A percentile compares a stretch with the other conserved stretches of the same genome.
These are phyloP conservation scores for Gila robusta DNA, from an alignment of 2,797 vertebrate genomes.

Conservation along the genomic window DNA sequence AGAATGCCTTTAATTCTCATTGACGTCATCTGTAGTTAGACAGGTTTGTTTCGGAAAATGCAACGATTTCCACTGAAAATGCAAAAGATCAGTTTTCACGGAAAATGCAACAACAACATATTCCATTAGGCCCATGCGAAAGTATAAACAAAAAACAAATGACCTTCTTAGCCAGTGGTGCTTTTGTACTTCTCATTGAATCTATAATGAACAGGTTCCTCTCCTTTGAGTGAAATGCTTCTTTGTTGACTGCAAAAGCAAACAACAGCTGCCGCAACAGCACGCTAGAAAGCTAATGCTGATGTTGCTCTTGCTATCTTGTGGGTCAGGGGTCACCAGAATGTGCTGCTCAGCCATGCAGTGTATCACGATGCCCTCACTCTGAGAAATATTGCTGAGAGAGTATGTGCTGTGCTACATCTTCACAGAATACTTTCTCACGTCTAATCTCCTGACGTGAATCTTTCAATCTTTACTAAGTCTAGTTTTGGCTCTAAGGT, in stretches of 20 bases:
- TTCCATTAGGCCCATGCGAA: neutral
- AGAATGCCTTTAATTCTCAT: neutral
- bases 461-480: constrained; percentile 4
- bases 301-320: constrained; percentile 36
- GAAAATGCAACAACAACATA: constrained; percentile 44
- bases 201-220: constrained; percentile 50
- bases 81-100: constrained; percentile 47
- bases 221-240: constrained; percentile 29
- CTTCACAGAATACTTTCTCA: constrained; percentile 1
- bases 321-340: constrained; percentile 13
- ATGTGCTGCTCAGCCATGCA: constrained; percentile 5
- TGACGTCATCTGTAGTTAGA: neutral
- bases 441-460: constrained; percentile 2
- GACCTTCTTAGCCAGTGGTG: constrained; percentile 25
- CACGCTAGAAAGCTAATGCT: constrained; percentile 16
- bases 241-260: constrained; percentile 48
- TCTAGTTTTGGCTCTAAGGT: neutral
- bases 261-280: constrained; percentile 57
- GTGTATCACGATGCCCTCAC: constrained; percentile 10
- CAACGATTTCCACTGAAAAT: constrained; percentile 37
- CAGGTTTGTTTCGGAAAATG: constrained; percentile 25
- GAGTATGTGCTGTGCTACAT: neutral
- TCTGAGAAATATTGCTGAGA: neutral
- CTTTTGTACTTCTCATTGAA: constrained; percentile 38
- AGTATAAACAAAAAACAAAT: constrained; percentile 44